Conservation (phyloP, 2,113 vertebrate species). For the Oryzias javanicus region DNA sequence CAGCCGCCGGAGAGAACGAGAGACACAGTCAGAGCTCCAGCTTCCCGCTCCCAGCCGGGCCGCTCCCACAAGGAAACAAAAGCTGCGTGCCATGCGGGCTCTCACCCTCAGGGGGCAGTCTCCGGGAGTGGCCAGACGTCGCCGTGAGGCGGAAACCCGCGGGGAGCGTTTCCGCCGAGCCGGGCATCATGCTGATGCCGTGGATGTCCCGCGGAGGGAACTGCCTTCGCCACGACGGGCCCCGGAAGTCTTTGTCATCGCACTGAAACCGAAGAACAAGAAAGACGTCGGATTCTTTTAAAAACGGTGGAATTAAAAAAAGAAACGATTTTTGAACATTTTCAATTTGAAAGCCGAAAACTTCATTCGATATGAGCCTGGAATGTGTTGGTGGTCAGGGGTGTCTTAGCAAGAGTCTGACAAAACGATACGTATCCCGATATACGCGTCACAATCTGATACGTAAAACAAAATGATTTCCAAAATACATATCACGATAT, state of each 20-base stretch:
- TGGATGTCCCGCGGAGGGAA: slow-evolving; percentile 94
- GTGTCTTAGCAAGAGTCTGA: too few relatives aligned
- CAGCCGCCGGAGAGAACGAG: slow-evolving; percentile 71
- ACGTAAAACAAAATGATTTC: too few relatives aligned
- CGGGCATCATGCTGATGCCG: slow-evolving; percentile 99
- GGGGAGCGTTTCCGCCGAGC: slow-evolving; percentile 94
- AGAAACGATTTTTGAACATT: too few relatives aligned
- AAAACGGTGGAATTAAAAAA: too few relatives aligned
- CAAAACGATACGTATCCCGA: too few relatives aligned
- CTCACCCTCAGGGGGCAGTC: slow-evolving; percentile 90
- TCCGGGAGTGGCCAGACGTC: slow-evolving; percentile 89
- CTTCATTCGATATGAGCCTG: too few relatives aligned
- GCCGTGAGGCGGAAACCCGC: slow-evolving; percentile 95
- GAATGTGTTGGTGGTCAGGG: too few relatives aligned
- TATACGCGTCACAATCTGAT: too few relatives aligned
- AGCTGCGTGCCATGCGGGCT: neutral
- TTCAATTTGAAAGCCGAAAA: too few relatives aligned
- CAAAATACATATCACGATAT: too few relatives aligned
- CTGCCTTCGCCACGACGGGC: slow-evolving; percentile 94
- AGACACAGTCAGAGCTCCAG: slow-evolving; percentile 63
- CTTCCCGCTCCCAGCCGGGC: slow-evolving; percentile 15
- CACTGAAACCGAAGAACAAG: slow-evolving; percentile 62
- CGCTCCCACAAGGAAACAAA: neutral
- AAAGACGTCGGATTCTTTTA: neutral
- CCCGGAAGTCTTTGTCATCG: slow-evolving; percentile 91